Percentiles rank a stretch among this genome's conserved stretches.
Evolutionary conservation across 2,797 vertebrate species (phyloP).

Genomic region (Manis pentadactyla): DNA sequence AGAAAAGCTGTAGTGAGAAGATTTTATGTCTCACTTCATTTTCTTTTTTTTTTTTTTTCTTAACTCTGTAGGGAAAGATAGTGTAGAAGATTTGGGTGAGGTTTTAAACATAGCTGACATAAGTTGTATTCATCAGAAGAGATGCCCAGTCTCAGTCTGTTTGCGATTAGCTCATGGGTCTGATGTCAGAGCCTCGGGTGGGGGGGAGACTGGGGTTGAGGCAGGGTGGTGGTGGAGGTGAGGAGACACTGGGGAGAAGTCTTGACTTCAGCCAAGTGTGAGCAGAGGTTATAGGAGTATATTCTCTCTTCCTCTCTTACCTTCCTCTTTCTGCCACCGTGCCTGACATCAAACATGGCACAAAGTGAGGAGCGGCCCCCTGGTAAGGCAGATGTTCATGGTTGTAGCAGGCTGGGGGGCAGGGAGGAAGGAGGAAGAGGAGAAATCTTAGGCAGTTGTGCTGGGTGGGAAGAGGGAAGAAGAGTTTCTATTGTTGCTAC

Average conservation of each 20-base stretch:
- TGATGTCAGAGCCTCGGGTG: not conserved
- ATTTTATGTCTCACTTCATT: not conserved
- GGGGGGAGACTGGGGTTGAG: not conserved
- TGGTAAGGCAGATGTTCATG: not conserved
- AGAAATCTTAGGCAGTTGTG: not conserved
- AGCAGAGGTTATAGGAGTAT: not conserved
- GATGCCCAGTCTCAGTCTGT: not conserved
- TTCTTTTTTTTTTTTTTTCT: not conserved
- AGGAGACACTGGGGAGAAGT: not conserved
- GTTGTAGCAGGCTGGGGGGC: not conserved
- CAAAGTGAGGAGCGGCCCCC: not conserved
- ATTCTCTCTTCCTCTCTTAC: not conserved
- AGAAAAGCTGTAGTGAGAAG: not conserved
- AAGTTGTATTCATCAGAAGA: constrained; percentile 10
- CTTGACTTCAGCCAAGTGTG: not conserved
- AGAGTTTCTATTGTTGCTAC: not conserved
- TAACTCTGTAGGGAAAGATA: not conserved
- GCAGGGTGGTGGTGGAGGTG: not conserved
- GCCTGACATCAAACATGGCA: not conserved
- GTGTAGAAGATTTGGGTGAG: not conserved
- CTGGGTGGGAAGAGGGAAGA: not conserved
- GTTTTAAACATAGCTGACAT: not conserved
- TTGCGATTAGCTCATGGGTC: not conserved
- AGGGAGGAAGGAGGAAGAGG: not conserved
- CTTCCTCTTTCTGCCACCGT: not conserved